Base-by-base conservation (phyloP, 2,797 vertebrate species). In the Alcedo atthis region DNA sequence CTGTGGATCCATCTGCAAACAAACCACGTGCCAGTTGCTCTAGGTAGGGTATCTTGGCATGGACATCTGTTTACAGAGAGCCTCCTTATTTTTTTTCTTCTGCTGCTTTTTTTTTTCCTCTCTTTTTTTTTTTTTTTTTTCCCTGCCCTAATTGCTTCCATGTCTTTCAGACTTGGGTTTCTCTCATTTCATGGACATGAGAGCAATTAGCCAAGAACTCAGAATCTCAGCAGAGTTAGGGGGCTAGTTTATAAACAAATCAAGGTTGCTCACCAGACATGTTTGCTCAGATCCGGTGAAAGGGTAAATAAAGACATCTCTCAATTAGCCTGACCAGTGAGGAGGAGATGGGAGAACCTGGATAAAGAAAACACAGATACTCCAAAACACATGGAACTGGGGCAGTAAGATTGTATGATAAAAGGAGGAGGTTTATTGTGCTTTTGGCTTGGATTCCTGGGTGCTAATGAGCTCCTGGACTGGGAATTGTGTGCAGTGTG, bases 221-320 rank as follows among this genome's bases (percentile, higher is more conserved):
- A 90, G 81, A 95, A 95, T 85, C 94, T 96, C 96, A 96, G 95
- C 94, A 91, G 92, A 96, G 89, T 86, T 91, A 84, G 62, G 20
- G 70, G 63, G 82, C 85, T 84, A 91, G 89, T 93, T 94, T 96
- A 92, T 96, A 96, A 96, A 96, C 96, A 96, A 96, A 95, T 96
- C 92, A 96, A 79, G 49, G 57, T 88, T 93, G 90, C 74, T 91
- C 91, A 84, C 61, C 73, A 93, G 49, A 26, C 63, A 67, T 81
- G 82, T 92, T 95, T 95, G 87, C 85, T 79, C 61, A 88, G 85
- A 95, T 96, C 89, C n/a, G 75, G 92, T 69, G 70, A 84, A 93
- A 93, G 35, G 30, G 81, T 91, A 95, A 96, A 94, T 95, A 86
- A 30, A 94, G 75, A 64, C 90, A 80, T 96, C 84, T 94, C 71